Evolutionary conservation across 2,888 invertebrate genomes (phyloP), one percentile per base, ranked within the genome.

Genomic region (Homarus gammarus): DNA sequence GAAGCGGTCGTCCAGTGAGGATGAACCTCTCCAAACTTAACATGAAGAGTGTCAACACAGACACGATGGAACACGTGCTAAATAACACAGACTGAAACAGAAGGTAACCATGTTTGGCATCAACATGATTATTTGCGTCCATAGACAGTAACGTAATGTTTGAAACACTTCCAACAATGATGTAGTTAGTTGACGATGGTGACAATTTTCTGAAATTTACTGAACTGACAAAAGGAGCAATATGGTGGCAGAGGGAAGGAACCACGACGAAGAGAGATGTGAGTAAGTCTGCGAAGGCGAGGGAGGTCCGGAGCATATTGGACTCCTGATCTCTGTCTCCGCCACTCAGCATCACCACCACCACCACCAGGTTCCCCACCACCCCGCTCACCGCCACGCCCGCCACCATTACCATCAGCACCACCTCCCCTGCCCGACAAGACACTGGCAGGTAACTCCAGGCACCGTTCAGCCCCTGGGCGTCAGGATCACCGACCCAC

Each of bases 201-300:
- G n/a, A n/a, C n/a, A n/a, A 44, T 75, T 1, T 38, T 44, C 75
- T 10, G 15, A 3, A 15, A 75, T 75, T n/a, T n/a, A n/a, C n/a
- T n/a, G n/a, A n/a, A n/a, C n/a, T n/a, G 68, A 83, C 6, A 22
- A 88, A 83, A 15, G 83, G 83, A 27, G 22, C 12, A 33, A 82
- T 15, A 38, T 88, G 87, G 10, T 75, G 3, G 22, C 64, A 68
- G 2, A 88, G 64, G 15, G 87, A 61, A 27, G 87, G 87, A 18
- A 40, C 44, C 12, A 88, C 68, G 18, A 83, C 68, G 73, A 88
- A 83, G 51, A 64, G 15, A 38, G 78, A 44, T 10, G 44, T 75
- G 44, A 88, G 75, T 33, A 88, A 31, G 61, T 88, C 83, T 2
- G 87, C 49, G 15, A 88, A n/a, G 64, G 87, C 82, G 31, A 88